Base-by-base conservation (phyloP, 2,797 vertebrate genomes). In the Argentina silus region DNA sequence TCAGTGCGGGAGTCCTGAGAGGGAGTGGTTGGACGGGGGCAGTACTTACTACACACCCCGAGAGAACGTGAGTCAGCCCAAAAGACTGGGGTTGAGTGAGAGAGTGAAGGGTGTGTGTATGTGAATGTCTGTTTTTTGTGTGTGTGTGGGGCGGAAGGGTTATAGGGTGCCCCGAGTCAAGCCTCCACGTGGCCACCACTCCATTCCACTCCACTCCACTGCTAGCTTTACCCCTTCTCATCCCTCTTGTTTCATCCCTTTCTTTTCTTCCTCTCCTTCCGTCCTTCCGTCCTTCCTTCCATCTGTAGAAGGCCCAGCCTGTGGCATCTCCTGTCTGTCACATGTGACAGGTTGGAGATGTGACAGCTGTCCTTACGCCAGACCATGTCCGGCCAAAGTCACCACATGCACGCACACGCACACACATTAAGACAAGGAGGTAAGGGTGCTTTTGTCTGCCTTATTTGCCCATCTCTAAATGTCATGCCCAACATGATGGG, bases 361-460 rank as follows among this genome's bases (percentile, higher is more conserved):
- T 93, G 93, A 93, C 93, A 93, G 93, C 90, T 93, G 92, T 91
- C 91, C 90, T 92, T 88, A 88, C 86, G 90, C 91, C 84, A 90
- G 88, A 85, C 88, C 85, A 89, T 86, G 88, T 87, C 90, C 87
- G 85, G 81, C 89, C 88, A 91, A 92, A 92, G 91, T 91, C 91
- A 90, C 67, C 83, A 85, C 74, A 57, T 68, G 67, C 53, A 69
- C 76, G 21, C 62, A 53, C 73, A 74, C 66, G 59, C 70, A 74
- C 72, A 67, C 21, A 19, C 17, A 59, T 21, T 42, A 61, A 81
- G 83, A 19, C 21, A 21, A 84, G 87, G 76, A 90, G 87, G 90
- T 88, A 66, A 6, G 85, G 88, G 87, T 84, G 86, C 83, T 87
- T 51, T 78, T 83, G 89, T 90, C 81, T 71, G 86, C 80, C 85